Evolutionary conservation across 1,140 invertebrate species (phyloP).

Genomic region (Aethina tumida): DNA sequence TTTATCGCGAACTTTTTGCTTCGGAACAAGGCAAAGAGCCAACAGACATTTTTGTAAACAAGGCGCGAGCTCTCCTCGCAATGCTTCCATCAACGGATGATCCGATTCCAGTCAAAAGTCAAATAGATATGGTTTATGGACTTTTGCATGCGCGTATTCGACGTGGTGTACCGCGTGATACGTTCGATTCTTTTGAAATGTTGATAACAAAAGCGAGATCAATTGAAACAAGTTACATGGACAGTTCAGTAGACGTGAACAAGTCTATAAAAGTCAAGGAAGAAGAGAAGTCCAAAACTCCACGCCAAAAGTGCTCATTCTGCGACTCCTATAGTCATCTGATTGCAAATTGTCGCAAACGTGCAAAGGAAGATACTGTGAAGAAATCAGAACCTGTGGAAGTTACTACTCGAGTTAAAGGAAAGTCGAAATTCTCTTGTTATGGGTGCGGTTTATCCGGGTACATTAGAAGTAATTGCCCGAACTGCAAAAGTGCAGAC

Average conservation of each 20-base stretch:
- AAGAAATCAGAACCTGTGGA: not conserved
- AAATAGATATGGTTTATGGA: constrained; percentile 20
- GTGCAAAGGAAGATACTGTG: not conserved
- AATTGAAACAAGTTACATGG: not conserved
- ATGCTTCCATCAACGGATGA: constrained; percentile 13
- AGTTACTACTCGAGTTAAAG: not conserved
- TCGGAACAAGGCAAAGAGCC: not conserved
- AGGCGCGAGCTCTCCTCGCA: too few species aligned
- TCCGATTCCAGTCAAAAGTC: constrained; percentile 7
- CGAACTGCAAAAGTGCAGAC: not conserved
- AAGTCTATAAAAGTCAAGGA: too few species aligned
- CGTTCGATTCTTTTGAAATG: not conserved
- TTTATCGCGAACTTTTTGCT: constrained; percentile 1
- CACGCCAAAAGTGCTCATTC: not conserved
- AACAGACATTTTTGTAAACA: not conserved
- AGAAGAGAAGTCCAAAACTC: not conserved
- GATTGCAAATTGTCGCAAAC: not conserved
- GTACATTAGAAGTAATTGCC: not conserved
- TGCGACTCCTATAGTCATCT: not conserved
- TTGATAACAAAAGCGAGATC: constrained; percentile 1
- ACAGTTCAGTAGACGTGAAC: not conserved
- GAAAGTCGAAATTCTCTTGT: not conserved
- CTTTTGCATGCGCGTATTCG: constrained; percentile 14
- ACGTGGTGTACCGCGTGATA: constrained; percentile 8
- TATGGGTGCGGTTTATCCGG: not conserved